Evolutionary conservation across 2,888 invertebrate species (phyloP).

Genomic region (Netelia inedita): DNA sequence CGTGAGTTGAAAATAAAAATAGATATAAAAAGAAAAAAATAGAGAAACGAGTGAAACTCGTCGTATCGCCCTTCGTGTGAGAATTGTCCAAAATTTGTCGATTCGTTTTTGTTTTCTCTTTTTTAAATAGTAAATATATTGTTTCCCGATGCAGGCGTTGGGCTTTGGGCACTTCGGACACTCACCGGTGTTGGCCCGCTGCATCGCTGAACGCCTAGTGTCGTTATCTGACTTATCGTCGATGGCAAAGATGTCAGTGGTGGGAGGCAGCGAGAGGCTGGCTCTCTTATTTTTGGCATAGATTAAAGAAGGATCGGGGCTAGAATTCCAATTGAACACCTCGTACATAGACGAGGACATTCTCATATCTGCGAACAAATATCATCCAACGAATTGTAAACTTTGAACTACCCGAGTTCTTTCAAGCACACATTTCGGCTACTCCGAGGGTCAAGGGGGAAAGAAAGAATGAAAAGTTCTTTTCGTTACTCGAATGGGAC

Average conservation of each 20-base stretch:
- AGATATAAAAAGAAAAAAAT: slow-evolving; percentile 65
- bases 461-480: slow-evolving; percentile 10
- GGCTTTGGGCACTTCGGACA: slow-evolving; percentile 72
- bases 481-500: background rate
- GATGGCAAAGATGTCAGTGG: slow-evolving; percentile 84
- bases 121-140: slow-evolving; percentile 27
- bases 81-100: slow-evolving; percentile 3
- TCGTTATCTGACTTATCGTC: slow-evolving; percentile 84
- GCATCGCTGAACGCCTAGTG: slow-evolving; percentile 83
- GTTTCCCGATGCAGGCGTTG: slow-evolving; percentile 68
- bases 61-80: slow-evolving; percentile 25
- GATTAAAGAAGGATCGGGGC: slow-evolving; percentile 84
- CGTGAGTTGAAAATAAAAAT: slow-evolving; percentile 70
- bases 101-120: background rate
- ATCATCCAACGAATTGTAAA: slow-evolving; percentile 71
- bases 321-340: slow-evolving; percentile 89
- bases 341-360: slow-evolving; percentile 91
- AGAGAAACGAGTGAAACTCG: slow-evolving; percentile 20
- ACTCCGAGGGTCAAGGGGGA: background rate
- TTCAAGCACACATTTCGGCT: slow-evolving; percentile 10
- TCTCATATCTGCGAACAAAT: slow-evolving; percentile 87
- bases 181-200: slow-evolving; percentile 84
- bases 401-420: slow-evolving; percentile 8
- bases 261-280: slow-evolving; percentile 84
- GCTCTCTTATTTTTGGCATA: slow-evolving; percentile 84